A percentile compares a stretch with the other conserved stretches of the same genome.
Evolutionary conservation across 2,113 vertebrate genomes (phyloP).

Genomic region (Oryzias curvinotus): DNA sequence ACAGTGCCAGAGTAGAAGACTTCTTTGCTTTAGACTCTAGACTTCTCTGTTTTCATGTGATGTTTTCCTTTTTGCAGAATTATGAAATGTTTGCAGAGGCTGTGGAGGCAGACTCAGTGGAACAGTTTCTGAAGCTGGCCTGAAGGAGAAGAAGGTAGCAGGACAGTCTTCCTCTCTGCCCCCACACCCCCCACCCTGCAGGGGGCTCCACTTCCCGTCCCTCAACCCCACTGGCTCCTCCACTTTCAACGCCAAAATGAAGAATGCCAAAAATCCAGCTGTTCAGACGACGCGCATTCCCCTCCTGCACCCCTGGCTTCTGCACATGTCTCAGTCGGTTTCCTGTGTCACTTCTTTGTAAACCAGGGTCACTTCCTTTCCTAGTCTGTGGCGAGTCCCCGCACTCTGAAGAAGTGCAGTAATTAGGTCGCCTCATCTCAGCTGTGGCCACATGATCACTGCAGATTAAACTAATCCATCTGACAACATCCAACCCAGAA

Average conservation of each 20-base stretch:
- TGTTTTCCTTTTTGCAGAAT: constrained; percentile 74
- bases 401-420: constrained; percentile 36
- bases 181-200: constrained; percentile 4
- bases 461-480: constrained; percentile 54
- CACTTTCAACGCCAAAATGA: constrained; percentile 66
- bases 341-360: constrained; percentile 1
- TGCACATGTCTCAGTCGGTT: constrained; percentile 28
- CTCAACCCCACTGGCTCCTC: constrained; percentile 60
- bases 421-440: constrained; percentile 54
- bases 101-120: constrained; percentile 88
- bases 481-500: constrained; percentile 41
- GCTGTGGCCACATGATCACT: constrained; percentile 33
- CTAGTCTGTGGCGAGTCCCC: constrained; percentile 35
- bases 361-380: constrained; percentile 30
- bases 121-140: constrained; percentile 92
- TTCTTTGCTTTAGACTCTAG: neutral
- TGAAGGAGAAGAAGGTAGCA: constrained; percentile 66
- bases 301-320: constrained; percentile 20
- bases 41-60: neutral
- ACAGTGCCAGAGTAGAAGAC: too few relatives aligned
- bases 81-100: constrained; percentile 91
- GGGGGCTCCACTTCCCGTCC: constrained; percentile 38
- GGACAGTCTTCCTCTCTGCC: constrained; percentile 21
- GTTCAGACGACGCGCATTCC: constrained; percentile 57
- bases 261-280: constrained; percentile 77